phyloP scores from a whole-genome alignment of 2,113 vertebrate species.

The Campylomormyrus numenius region DNA sequence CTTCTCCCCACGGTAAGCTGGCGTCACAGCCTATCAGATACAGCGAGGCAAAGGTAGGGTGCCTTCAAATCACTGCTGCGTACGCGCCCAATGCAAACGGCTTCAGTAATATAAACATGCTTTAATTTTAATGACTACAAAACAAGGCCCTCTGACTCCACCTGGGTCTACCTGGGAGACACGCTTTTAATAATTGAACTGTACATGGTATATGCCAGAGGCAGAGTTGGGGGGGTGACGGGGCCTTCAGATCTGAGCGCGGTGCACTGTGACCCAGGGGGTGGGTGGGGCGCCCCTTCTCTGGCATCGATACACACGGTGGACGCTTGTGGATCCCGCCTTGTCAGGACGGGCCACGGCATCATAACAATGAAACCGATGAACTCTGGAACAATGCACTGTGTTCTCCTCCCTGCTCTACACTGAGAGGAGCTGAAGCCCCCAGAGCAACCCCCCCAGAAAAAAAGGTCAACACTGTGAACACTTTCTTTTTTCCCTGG shows the following conservation, averaged over 20 bases:
- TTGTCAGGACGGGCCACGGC: not conserved
- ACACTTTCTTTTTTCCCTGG: not conserved
- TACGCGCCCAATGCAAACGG: slow-evolving; percentile 75
- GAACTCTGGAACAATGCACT: not conserved
- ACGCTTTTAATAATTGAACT: slow-evolving; percentile 95
- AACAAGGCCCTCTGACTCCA: slow-evolving; percentile 81
- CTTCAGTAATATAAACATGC: slow-evolving; percentile 85
- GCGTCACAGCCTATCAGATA: slow-evolving; percentile 67
- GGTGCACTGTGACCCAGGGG: slow-evolving; percentile 83
- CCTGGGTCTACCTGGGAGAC: slow-evolving; percentile 84
- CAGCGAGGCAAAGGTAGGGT: slow-evolving; percentile 71
- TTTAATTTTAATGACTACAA: slow-evolving; percentile 91
- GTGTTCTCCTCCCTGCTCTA: not conserved
- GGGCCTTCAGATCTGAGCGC: slow-evolving; percentile 60
- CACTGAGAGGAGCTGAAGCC: not conserved
- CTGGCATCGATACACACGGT: slow-evolving; percentile 27
- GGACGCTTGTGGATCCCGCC: not conserved
- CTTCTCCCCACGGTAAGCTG: slow-evolving; percentile 65
- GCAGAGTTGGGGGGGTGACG: slow-evolving; percentile 79
- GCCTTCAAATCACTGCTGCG: slow-evolving; percentile 78
- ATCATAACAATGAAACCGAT: not conserved
- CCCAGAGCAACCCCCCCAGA: not conserved
- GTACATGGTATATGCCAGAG: slow-evolving; percentile 70
- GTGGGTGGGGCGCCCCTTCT: slow-evolving; percentile 29
- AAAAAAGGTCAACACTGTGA: not conserved